Evolutionary conservation across 2,888 invertebrate genomes (phyloP), one percentile per base, ranked within the genome.

Genomic region (Lomographa bimaculata): DNA sequence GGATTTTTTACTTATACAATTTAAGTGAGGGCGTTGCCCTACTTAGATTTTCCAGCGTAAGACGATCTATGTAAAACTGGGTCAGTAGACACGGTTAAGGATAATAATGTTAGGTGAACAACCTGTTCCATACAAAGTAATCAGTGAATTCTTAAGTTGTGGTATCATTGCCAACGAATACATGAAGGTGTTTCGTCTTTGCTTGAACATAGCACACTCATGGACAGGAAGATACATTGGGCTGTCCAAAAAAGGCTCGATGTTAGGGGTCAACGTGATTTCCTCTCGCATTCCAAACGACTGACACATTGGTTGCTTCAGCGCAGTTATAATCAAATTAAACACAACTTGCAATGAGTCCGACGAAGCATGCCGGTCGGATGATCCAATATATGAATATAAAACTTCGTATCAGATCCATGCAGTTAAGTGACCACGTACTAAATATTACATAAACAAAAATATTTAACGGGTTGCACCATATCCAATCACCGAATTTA

Each of bases 211-310:
- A 37, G 12, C 12, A 17, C 28, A 33, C 60, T 65, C 64, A 64
- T 51, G 54, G 64, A 67, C 72, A 73, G 69, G 73, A 74, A 67
- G 71, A 78, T 65, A 65, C 64, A 65, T 60, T 72, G 57, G 68
- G 69, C 64, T 60, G 57, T 53, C 81, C 79, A 62, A 79, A 85
- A 81, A 82, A 79, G 83, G 85, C 72, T 64, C 67, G 63, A 62
- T 55, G 69, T 73, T 78, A 79, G 75, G 78, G 82, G 81, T 84
- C 85, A 83, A 72, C 75, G 77, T 77, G 78, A 79, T 82, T 78
- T 83, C 83, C 81, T 79, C 78, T 77, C 71, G 78, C 84, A 85
- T 86, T 77, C 83, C 85, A 56, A 74, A 72, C 61, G 65, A 70
- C 72, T 83, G 83, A 85, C 80, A 81, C 77, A 83, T 66, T 66